These are phyloP conservation scores for Drosophila kanapiae DNA, from an alignment of 1,140 invertebrate species.

Conservation along the genomic window DNA sequence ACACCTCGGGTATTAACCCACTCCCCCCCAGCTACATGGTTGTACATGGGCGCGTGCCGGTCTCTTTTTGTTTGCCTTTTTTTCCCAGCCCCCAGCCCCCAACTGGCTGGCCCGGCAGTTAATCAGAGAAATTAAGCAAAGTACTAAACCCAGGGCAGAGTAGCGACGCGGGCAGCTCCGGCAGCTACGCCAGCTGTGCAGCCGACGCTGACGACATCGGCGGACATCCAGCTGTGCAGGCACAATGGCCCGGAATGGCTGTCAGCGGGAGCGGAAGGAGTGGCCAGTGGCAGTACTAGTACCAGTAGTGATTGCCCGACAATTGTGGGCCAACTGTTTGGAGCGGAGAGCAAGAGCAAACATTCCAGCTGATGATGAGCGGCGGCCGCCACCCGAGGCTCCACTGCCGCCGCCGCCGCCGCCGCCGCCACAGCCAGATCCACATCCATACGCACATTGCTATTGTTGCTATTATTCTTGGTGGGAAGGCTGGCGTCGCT, in stretches of 20 bases:
- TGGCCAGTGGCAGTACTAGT: slow-evolving; percentile 22
- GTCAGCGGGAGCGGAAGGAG: slow-evolving; percentile 35
- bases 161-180: slow-evolving; percentile 20
- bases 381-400: slow-evolving; percentile 15
- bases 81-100: too few relatives aligned
- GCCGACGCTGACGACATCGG: slow-evolving; percentile 33
- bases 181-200: slow-evolving; percentile 33
- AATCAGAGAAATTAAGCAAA: slow-evolving; percentile 78
- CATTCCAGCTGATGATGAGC: slow-evolving; percentile 27
- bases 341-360: slow-evolving; percentile 25
- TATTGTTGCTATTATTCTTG: slow-evolving; percentile 53
- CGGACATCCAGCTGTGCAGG: slow-evolving; percentile 63
- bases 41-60: slow-evolving; percentile 28
- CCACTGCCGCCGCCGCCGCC: slow-evolving; percentile 3
- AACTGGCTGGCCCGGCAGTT: slow-evolving; percentile 55
- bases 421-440: slow-evolving; percentile 4
- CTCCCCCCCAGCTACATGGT: slow-evolving; percentile 2
- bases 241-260: slow-evolving; percentile 55
- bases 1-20: slow-evolving; percentile 44
- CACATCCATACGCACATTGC: slow-evolving; percentile 22
- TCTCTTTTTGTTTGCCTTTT: slow-evolving; percentile 33
- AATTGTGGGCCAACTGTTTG: slow-evolving; percentile 44
- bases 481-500: slow-evolving; percentile 48
- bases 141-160: slow-evolving; percentile 28
- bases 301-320: slow-evolving; percentile 39